These are phyloP conservation scores for Lasioglossum pauxillum DNA, from an alignment of 2,888 invertebrate species.

Conservation along the genomic window DNA sequence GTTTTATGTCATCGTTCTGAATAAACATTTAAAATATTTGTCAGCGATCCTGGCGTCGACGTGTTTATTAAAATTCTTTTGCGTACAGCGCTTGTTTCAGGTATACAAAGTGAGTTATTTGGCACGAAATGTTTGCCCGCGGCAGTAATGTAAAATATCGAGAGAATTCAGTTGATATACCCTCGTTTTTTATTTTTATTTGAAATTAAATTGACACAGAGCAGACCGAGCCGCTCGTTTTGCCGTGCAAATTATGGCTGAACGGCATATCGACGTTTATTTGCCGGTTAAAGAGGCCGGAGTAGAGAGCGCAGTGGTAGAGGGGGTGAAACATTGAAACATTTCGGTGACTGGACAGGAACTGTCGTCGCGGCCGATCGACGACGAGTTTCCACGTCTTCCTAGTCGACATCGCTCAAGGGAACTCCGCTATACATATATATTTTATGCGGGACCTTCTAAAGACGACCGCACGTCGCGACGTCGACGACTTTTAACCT, in stretches of 20 bases:
- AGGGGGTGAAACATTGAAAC: background rate
- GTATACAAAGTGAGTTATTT: background rate
- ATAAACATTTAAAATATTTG: background rate
- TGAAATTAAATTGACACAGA: background rate
- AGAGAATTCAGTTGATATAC: background rate
- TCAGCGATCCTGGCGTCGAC: no score
- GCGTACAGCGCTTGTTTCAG: background rate
- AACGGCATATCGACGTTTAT: background rate
- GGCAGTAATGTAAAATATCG: background rate
- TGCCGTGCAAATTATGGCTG: background rate
- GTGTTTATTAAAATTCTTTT: background rate
- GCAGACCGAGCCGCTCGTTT: background rate
- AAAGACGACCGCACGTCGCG: conserved; percentile 3
- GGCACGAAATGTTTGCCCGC: background rate
- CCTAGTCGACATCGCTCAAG: background rate
- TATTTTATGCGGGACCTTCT: conserved; percentile 30
- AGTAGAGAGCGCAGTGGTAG: background rate
- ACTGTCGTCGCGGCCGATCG: background rate
- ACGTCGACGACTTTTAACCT: conserved; percentile 26
- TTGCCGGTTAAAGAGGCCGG: background rate
- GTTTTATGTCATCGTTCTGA: background rate
- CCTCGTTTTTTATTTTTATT: background rate
- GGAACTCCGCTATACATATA: background rate
- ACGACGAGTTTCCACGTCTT: background rate
- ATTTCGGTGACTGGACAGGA: background rate